These are phyloP conservation scores for Sylvilagus floridanus DNA, from an alignment of 2,797 vertebrate genomes.

Conservation along the genomic window DNA sequence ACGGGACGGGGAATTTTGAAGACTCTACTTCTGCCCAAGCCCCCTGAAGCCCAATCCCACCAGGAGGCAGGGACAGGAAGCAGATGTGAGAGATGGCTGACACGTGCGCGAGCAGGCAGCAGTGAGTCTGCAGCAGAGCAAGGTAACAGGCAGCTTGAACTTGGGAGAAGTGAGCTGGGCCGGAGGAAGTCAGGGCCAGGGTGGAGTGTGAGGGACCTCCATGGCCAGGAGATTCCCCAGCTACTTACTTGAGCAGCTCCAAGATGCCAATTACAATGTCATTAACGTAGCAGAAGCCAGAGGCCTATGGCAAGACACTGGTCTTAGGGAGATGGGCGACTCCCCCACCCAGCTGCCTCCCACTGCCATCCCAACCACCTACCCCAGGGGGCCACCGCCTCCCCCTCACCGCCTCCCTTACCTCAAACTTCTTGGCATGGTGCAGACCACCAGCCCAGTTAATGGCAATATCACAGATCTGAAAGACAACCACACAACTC, in stretches of 20 bases:
- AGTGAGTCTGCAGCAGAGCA: neutral
- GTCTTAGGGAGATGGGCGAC: slow-evolving; percentile 6
- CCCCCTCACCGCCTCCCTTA: slow-evolving; percentile 79
- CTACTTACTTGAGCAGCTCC: slow-evolving; percentile 97
- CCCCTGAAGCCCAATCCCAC: slow-evolving; percentile 62
- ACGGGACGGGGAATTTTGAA: slow-evolving; percentile 28
- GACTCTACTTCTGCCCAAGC: slow-evolving; percentile 18
- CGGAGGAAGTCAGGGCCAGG: neutral
- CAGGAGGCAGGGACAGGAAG: slow-evolving; percentile 20
- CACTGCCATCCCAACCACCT: neutral
- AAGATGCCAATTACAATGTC: slow-evolving; percentile 99
- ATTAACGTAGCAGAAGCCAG: slow-evolving; percentile 98
- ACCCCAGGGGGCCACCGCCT: neutral
- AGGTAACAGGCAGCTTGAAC: slow-evolving; percentile 1
- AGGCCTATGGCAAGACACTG: slow-evolving; percentile 89
- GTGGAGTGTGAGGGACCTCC: neutral
- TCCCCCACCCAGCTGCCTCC: neutral
- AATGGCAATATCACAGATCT: slow-evolving; percentile 99
- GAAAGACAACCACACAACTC: slow-evolving; percentile 63
- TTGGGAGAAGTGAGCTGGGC: neutral
- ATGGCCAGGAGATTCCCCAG: neutral
- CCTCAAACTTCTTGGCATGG: slow-evolving; percentile 99
- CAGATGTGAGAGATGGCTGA: slow-evolving; percentile 24
- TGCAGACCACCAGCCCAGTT: slow-evolving; percentile 99
- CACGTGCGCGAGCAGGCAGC: slow-evolving; percentile 60